Evolutionary conservation across 37 sponge, comb jelly and placozoan species (phyloP), one percentile per base, ranked within the genome.

Genomic region (Theonella swinhoei): DNA sequence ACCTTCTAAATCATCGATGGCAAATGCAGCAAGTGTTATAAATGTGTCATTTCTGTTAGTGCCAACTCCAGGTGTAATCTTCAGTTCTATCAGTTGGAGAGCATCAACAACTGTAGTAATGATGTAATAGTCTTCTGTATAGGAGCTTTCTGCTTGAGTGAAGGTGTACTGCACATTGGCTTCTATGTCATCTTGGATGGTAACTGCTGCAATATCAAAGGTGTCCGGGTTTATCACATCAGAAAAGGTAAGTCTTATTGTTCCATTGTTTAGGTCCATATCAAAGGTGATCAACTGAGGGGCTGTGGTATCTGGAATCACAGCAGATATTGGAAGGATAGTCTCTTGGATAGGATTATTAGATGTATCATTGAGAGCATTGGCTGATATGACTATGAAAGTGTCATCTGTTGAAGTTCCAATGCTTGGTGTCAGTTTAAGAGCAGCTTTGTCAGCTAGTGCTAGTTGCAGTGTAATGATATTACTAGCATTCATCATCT

Each of bases 201-300:
- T 86, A n/a, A 96, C 29, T 7, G 90, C 87, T 38, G 70, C 37
- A 31, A 88, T 68, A 59, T 94, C 83, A 76, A 94, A 94, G 19
- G 94, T 85, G 64, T 76, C 77, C 22, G 83, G 63, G 26, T 75
- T 62, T 14, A 96, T 85, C 30, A 96, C 94, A 80, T 96, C 94
- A 67, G 42, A 83, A 61, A 96, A 96, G 39, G 97, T 96, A 26
- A 96, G 60, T 38, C 88, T 94, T 25, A 96, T 73, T 66, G 88
- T 63, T 42, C 94, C 97, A 72, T 64, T 78, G 70, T 96, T 96
- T 37, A 90, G 79, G 70, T 96, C 85, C 69, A 94, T 85, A 1
- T 87, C 75, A 68, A 94, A 96, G 1, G 66, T 34, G 17, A 76
- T 28, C 62, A 96, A 60, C 20, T 36, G 81, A 20, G 88, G 82